Base-by-base conservation (phyloP, 2,888 invertebrate genomes). In the Agonopterix alstromeriana region DNA sequence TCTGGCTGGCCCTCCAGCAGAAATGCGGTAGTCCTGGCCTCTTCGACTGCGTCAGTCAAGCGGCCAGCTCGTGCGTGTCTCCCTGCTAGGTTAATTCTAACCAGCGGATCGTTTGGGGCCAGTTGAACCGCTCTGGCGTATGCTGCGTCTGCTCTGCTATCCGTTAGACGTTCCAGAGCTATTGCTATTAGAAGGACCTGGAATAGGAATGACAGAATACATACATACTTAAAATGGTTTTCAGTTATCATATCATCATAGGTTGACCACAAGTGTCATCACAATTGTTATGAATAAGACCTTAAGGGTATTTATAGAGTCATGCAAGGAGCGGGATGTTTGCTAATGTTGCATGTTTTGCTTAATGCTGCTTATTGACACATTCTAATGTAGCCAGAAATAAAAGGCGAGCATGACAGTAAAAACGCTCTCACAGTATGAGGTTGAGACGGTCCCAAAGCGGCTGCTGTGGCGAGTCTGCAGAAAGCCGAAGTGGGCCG, bases 401-500 rank as follows among this genome's bases (percentile, higher is more conserved):
- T 27, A 27, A 27, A 27, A 5, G 27, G 27, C 27, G 27, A 27
- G 27, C 7, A 27, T 27, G 27, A 27, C 27, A 27, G 7, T 27
- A 27, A 27, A 27, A 27, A 27, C 27, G 27, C 27, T 27, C n/a
- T 56, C 54, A 82, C 85, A 47, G 87, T 84, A 40, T 80, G 70
- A 0, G 84, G 79, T 35, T 82, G 79, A 1, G 69, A 59, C 0
- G 85, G 85, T n/a, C 77, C 73, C 50, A 84, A 55, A 0, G 87
- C 81, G 0, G 81, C 82, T 2, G 88, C 83, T 1, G 77, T 65
- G 3, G 88, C 87, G 1, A 87, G 72, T 27, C 85, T 63, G 55
- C 85, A 84, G 58, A 88, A 85, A 3, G 87, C 88, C 0, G 87
- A 82, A 1, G 81, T 70, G 0, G 84, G 82, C 10, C 87, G 67